Base-by-base conservation (phyloP, 2,113 vertebrate species). In the Trichomycterus rosablanca region DNA sequence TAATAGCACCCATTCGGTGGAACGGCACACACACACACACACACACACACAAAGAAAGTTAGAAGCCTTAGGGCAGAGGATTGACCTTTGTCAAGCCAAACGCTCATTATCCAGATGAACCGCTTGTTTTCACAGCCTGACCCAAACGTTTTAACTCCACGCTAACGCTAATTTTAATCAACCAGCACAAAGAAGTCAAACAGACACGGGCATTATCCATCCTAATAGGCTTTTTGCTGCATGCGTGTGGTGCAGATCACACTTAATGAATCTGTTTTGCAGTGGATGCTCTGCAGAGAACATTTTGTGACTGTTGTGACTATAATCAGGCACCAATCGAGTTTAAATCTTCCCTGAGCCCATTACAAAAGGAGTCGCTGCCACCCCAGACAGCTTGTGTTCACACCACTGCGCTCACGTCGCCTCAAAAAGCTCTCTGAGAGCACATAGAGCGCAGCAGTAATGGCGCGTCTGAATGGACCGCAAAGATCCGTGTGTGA, bases 91-190 rank as follows among this genome's bases (percentile, higher is more conserved):
- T n/a, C n/a, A n/a, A n/a, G n/a, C n/a, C n/a, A n/a, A 39, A 10
- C 4, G 16, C 71, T 68, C 70, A 66, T 80, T 78, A 80, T 71
- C 53, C 56, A 59, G 49, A 76, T 34, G 59, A 39, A 53, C 71
- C 71, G 73, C 69, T 19, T 54, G 16, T 34, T 7, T 34, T 37
- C 52, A 58, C 39, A 51, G 10, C 34, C 51, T 52, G 67, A 64
- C 59, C 53, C 51, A 23, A 30, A 3, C 51, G 48, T 50, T 72
- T 69, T 76, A n/a, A n/a, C n/a, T n/a, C n/a, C n/a, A n/a, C n/a
- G n/a, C n/a, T n/a, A 69, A 73, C 70, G 16, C 50, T 46, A 10
- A 51, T 44, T 45, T 48, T 68, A 69, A 76, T 30, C 26, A 42
- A 24, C 14, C 23, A 18, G 9, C n/a, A 32, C 49, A 51, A 53